Evolutionary conservation across 2,113 vertebrate species (phyloP).

Genomic region (Phyllostomus discolor): DNA sequence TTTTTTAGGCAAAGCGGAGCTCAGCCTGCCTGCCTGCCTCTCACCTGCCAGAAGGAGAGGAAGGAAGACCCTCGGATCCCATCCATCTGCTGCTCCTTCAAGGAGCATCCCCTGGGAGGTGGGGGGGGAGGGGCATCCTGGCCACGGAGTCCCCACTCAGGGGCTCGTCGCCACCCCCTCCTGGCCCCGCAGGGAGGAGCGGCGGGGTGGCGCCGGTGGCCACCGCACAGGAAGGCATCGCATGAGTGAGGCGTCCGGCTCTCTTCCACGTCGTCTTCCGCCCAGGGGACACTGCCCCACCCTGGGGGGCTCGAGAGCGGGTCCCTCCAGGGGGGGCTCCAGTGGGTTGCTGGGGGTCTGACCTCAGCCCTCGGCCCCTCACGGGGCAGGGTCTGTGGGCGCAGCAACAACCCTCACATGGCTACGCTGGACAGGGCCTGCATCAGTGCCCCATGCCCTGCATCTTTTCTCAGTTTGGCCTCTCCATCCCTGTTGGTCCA

Average conservation of each 20-base stretch:
- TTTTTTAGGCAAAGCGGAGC: conserved; percentile 74
- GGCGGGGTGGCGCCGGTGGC: not conserved
- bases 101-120: not conserved
- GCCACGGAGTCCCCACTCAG: not conserved
- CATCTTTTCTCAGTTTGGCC: not conserved
- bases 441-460: not conserved
- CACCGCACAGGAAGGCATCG: not conserved
- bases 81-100: not conserved
- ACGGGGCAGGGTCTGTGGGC: not conserved
- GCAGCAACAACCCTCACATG: not conserved
- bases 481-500: not conserved
- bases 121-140: conserved; percentile 51
- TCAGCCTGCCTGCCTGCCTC: not conserved
- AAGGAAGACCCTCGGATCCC: conserved; percentile 56
- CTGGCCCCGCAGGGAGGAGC: not conserved
- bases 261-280: not conserved
- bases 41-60: conserved; percentile 68
- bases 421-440: not conserved
- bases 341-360: not conserved
- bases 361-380: not conserved
- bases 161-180: not conserved
- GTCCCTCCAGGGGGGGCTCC: not conserved
- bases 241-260: not conserved
- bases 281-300: not conserved
- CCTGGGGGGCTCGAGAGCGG: not conserved